These are phyloP conservation scores for Anas platyrhynchos DNA, from an alignment of 2,113 vertebrate genomes.

Conservation along the genomic window DNA sequence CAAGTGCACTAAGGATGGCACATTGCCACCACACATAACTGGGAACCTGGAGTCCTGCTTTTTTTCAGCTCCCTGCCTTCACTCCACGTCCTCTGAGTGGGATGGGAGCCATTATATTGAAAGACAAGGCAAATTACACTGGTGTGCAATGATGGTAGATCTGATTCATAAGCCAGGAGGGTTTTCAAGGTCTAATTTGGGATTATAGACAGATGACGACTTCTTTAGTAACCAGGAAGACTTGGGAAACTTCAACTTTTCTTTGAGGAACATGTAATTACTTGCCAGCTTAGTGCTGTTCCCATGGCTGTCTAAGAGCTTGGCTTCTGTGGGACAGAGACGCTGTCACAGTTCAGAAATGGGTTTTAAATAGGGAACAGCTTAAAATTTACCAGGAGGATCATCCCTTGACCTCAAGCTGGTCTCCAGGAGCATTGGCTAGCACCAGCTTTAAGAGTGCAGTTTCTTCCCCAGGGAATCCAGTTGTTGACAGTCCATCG, in stretches of 20 bases:
- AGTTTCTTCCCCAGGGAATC: background rate
- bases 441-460: background rate
- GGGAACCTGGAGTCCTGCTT: background rate
- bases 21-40: no score
- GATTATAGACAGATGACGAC: background rate
- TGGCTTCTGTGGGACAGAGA: background rate
- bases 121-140: background rate
- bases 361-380: background rate
- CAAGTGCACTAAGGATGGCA: no score
- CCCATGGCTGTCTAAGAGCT: background rate
- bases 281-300: background rate
- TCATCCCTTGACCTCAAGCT: background rate
- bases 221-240: background rate
- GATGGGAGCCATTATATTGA: background rate
- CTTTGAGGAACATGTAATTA: background rate
- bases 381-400: background rate
- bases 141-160: background rate
- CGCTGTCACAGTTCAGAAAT: background rate
- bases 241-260: background rate
- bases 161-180: conserved; percentile 52
- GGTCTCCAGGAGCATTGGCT: background rate
- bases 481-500: background rate
- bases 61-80: background rate
- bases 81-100: background rate
- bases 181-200: conserved; percentile 46